phyloP scores from a whole-genome alignment of 2,797 vertebrate genomes.

The Halcyon smyrnensis region DNA sequence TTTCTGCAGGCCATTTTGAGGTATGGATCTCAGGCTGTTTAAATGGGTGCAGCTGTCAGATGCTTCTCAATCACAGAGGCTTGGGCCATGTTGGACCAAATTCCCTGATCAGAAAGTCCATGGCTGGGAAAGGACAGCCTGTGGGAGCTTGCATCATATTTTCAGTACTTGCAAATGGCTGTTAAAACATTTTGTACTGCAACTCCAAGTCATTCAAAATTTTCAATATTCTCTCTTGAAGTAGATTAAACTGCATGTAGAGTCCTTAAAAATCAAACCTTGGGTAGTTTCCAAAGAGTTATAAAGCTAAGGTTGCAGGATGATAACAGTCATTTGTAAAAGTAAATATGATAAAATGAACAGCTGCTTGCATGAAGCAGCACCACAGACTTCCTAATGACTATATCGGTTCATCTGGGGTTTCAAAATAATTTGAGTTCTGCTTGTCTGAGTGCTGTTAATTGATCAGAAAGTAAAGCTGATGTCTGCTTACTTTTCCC shows the following conservation, averaged over 20 bases:
- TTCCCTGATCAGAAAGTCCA: neutral
- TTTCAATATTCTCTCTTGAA: slow-evolving; percentile 51
- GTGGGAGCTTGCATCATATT: neutral
- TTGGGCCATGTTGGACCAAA: neutral
- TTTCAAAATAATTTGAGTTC: slow-evolving; percentile 69
- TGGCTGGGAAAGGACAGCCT: neutral
- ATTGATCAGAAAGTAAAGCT: slow-evolving; percentile 78
- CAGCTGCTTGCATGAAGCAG: slow-evolving; percentile 61
- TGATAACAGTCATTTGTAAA: slow-evolving; percentile 75
- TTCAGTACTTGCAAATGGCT: slow-evolving; percentile 60
- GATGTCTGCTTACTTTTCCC: slow-evolving; percentile 67
- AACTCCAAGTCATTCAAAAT: slow-evolving; percentile 58
- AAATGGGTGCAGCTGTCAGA: neutral
- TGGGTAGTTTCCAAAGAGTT: slow-evolving; percentile 64
- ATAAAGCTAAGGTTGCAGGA: slow-evolving; percentile 68
- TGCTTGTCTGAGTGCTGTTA: slow-evolving; percentile 69
- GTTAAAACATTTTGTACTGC: slow-evolving; percentile 36
- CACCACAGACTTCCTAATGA: slow-evolving; percentile 65
- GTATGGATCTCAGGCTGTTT: neutral
- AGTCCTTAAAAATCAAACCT: slow-evolving; percentile 64
- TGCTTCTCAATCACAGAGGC: neutral
- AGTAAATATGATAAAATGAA: slow-evolving; percentile 73
- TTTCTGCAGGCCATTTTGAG: neutral
- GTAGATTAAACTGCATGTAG: slow-evolving; percentile 21
- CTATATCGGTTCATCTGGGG: slow-evolving; percentile 47